phyloP scores from a whole-genome alignment of 2,113 vertebrate genomes.

The Odocoileus virginianus region DNA sequence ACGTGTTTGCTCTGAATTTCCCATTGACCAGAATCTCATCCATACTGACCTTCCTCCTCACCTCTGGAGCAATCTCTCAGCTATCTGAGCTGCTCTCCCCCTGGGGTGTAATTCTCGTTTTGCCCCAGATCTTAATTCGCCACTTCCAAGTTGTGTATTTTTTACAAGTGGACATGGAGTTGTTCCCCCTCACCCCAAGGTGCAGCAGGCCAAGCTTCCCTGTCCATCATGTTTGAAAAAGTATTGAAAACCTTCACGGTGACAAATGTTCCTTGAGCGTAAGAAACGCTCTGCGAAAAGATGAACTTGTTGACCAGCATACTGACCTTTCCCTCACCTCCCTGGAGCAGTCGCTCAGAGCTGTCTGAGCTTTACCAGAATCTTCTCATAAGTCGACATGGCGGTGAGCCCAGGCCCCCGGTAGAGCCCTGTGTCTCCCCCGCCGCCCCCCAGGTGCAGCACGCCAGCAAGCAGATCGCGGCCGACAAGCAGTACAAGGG shows the following conservation, averaged over 20 bases:
- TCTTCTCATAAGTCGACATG: fast-evolving
- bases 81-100: background rate
- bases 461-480: background rate
- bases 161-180: background rate
- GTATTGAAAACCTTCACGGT: background rate
- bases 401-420: background rate
- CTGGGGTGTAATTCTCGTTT: background rate
- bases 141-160: background rate
- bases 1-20: background rate
- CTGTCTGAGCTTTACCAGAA: background rate
- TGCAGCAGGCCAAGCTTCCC: background rate
- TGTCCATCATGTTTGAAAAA: background rate
- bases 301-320: background rate
- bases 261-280: background rate
- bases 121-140: background rate
- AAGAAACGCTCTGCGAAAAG: background rate
- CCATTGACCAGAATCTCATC: background rate
- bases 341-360: background rate
- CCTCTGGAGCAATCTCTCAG: background rate
- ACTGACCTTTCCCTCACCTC: background rate
- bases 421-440: background rate
- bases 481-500: background rate
- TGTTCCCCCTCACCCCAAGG: background rate
- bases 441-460: background rate
- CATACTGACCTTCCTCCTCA: background rate